These are phyloP conservation scores for Nasonia vitripennis DNA, from an alignment of 1,140 invertebrate genomes.

Conservation along the genomic window DNA sequence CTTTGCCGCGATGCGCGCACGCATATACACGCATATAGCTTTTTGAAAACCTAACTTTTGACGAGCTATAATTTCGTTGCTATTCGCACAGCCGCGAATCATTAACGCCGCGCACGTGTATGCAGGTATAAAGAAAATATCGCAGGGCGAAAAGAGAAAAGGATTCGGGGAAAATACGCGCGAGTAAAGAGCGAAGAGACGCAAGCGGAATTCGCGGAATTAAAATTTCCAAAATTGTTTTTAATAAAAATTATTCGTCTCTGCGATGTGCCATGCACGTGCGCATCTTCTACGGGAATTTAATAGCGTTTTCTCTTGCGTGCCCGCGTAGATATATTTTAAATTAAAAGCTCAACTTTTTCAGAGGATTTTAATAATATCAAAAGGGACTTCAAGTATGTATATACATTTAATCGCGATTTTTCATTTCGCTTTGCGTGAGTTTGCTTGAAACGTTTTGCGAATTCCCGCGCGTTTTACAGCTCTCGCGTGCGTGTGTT, in stretches of 20 bases:
- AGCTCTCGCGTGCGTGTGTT: no score
- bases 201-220: no score
- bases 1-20: not conserved
- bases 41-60: conserved; percentile 8
- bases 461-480: not conserved
- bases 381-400: conserved; percentile 1
- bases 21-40: not conserved
- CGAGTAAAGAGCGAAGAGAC: no score
- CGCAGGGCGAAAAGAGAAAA: not conserved
- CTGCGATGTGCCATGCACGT: no score
- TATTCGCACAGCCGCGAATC: no score
- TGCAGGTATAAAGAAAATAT: not conserved
- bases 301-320: not conserved
- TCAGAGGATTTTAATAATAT: conserved; percentile 30
- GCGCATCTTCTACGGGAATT: not conserved
- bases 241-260: not conserved
- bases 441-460: not conserved
- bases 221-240: not conserved
- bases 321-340: not conserved
- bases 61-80: not conserved
- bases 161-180: not conserved
- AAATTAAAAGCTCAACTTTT: conserved; percentile 15
- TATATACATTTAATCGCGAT: conserved; percentile 26
- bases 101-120: no score
- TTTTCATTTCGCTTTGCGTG: conserved; percentile 32